Conservation (phyloP, 2,113 vertebrate genomes). For the Chascanopsetta lugubris region DNA sequence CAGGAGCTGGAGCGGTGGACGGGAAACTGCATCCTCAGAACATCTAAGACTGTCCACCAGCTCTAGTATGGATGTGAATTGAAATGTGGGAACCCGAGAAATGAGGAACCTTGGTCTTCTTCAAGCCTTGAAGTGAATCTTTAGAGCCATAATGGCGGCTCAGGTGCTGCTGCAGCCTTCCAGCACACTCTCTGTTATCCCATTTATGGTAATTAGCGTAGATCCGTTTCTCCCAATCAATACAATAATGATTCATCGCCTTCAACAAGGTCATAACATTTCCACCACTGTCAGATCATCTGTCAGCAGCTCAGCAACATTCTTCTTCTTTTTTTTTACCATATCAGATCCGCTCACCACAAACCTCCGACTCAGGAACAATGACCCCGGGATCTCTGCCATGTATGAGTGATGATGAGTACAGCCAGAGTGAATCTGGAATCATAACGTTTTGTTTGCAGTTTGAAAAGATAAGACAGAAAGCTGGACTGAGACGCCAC, state of each 20-base stretch:
- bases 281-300: constrained; percentile 3
- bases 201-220: constrained; percentile 13
- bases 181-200: background rate
- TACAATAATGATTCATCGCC: constrained; percentile 15
- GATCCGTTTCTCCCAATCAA: constrained; percentile 33
- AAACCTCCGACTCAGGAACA: background rate
- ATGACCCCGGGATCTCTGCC: background rate
- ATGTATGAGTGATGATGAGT: background rate
- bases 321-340: background rate
- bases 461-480: background rate
- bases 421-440: background rate
- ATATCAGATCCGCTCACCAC: background rate
- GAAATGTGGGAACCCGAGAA: no score
- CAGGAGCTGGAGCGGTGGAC: no score
- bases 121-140: no score
- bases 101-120: no score
- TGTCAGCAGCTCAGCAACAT: constrained; percentile 9
- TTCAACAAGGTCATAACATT: background rate
- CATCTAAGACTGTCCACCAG: no score
- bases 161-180: background rate
- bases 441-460: background rate
- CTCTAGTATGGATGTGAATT: no score
- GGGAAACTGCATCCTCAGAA: no score
- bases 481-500: background rate
- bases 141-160: no score